These are phyloP conservation scores for Manacus vitellinus DNA, from an alignment of 2,113 vertebrate species.

Conservation along the genomic window DNA sequence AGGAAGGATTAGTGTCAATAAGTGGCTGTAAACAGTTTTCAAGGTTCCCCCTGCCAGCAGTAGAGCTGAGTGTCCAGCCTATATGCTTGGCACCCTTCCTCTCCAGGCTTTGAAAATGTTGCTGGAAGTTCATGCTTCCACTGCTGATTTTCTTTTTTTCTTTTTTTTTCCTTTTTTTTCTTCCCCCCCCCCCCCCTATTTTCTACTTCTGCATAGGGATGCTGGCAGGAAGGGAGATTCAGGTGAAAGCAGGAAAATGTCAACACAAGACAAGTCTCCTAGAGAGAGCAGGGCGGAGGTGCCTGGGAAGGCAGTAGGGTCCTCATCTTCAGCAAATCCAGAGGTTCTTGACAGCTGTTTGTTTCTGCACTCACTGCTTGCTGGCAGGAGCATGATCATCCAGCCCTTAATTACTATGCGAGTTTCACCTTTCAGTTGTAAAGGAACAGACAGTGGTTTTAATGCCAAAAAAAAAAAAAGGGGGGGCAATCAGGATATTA, in stretches of 20 bases:
- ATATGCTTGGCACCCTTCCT: neutral
- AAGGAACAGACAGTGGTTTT: neutral
- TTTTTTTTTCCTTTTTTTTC: rapidly evolving
- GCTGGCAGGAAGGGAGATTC: neutral
- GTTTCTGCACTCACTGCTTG: neutral
- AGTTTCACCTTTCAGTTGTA: neutral
- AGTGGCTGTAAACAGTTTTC: neutral
- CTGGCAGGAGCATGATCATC: neutral
- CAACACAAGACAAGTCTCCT: neutral
- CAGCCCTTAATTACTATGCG: neutral
- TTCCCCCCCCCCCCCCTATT: rapidly evolving
- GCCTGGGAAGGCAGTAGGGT: neutral
- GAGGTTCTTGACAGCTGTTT: neutral
- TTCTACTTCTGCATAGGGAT: neutral
- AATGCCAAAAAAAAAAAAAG: neutral
- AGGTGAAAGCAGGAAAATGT: neutral
- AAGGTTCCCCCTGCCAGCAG: neutral
- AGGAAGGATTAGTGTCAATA: neutral
- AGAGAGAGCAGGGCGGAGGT: neutral
- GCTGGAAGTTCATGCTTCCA: neutral
- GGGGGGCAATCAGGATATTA: neutral
- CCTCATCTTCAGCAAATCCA: neutral
- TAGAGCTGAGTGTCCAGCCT: neutral
- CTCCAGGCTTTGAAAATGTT: neutral
- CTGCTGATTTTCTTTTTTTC: neutral